Base-by-base conservation (phyloP, 2,113 vertebrate species). In the Anoplopoma fimbria region DNA sequence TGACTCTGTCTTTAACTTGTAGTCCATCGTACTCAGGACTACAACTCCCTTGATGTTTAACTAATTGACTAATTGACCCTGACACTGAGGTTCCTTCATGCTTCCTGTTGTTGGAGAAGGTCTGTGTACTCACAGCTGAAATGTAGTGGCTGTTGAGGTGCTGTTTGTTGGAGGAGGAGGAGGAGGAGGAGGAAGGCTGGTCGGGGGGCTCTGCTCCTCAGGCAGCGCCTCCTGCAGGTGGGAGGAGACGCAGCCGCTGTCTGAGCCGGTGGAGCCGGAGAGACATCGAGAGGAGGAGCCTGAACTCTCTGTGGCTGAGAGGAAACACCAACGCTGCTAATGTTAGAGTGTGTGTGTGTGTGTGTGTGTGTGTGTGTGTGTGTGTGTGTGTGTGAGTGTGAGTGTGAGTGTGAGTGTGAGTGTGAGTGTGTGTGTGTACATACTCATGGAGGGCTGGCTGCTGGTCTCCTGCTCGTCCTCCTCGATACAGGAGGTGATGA, bases 371-470 rank as follows among this genome's bases (percentile, higher is more conserved):
- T 38, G 69, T 31, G 36, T 17, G 61, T 38, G 34, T 64, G n/a
- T n/a, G n/a, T n/a, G n/a, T n/a, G n/a, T n/a, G n/a, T n/a, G n/a
- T n/a, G n/a, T n/a, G n/a, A n/a, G n/a, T n/a, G n/a, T n/a, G n/a
- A n/a, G n/a, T n/a, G n/a, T n/a, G n/a, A n/a, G n/a, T n/a, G n/a
- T n/a, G n/a, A n/a, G n/a, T 17, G 61, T 38, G 34, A 38, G 33
- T 63, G 34, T 13, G 61, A 15, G 53, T 38, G 64, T 42, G 47
- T 23, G 27, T 38, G 51, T 72, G 0, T 31, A 93, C 96, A 0
- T 96, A 99, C 98, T 97, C 95, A 97, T 94, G 14, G 97, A 99
- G 0, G 97, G 98, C 89, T 98, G 97, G 89, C 97, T 98, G 94
- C 96, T 96, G 0, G 95, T 97, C 91, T 98, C 97, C 91, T 97